Percentiles rank a stretch among this genome's conserved stretches.
These are phyloP conservation scores for Morelia viridis DNA, from an alignment of 2,797 vertebrate genomes.

Conservation along the genomic window DNA sequence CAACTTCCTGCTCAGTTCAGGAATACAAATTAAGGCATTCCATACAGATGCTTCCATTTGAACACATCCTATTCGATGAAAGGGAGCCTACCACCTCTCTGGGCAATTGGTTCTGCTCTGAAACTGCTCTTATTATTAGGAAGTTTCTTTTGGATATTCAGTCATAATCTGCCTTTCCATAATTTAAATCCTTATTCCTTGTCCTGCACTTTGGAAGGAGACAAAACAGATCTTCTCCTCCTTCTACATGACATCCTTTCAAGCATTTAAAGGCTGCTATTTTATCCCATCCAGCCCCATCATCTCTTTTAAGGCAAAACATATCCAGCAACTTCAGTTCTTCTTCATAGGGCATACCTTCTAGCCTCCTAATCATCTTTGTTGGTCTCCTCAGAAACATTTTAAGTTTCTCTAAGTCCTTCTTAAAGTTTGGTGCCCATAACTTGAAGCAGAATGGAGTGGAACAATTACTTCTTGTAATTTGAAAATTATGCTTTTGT, in stretches of 20 bases:
- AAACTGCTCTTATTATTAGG: not conserved
- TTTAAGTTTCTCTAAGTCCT: not conserved
- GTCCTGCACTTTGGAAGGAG: not conserved
- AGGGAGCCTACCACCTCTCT: not conserved
- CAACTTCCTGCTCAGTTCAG: not conserved
- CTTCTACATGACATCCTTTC: not conserved
- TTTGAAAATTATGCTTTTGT: too few species aligned
- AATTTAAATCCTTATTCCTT: not conserved
- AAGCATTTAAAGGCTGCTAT: not conserved
- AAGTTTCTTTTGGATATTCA: not conserved
- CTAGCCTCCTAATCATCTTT: not conserved
- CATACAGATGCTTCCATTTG: not conserved
- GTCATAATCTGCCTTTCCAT: not conserved
- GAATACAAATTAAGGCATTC: not conserved
- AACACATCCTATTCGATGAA: not conserved
- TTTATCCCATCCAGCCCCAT: not conserved
- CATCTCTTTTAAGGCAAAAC: not conserved
- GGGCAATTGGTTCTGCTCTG: not conserved
- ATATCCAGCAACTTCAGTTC: not conserved
- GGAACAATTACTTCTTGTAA: too few species aligned
- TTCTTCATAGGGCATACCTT: not conserved
- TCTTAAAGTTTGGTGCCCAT: too few species aligned
- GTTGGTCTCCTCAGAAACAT: not conserved
- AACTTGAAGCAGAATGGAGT: too few species aligned
- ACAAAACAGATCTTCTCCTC: not conserved